Percentiles rank a stretch among this genome's conserved stretches.
phyloP scores from a whole-genome alignment of 2,888 invertebrate genomes.

The Laothoe populi region DNA sequence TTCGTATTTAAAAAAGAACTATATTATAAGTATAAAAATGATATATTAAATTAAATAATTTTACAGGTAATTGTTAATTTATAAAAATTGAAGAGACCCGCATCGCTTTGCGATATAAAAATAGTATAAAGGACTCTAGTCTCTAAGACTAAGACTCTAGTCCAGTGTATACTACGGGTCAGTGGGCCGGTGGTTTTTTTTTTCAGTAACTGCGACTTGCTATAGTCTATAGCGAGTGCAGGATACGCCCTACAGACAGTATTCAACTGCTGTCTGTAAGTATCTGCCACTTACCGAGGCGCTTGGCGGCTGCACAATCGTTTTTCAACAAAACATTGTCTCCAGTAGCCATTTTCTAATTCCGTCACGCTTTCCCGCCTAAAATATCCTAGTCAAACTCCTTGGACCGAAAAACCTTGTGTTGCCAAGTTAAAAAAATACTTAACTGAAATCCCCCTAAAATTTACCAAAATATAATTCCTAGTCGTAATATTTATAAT shows the following conservation, averaged over 20 bases:
- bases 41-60: slow-evolving; percentile 48
- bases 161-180: slow-evolving; percentile 77
- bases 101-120: slow-evolving; percentile 64
- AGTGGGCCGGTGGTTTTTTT: slow-evolving; percentile 69
- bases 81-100: slow-evolving; percentile 61
- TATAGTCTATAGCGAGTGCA: slow-evolving; percentile 45
- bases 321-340: slow-evolving; percentile 83
- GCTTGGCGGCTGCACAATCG: slow-evolving; percentile 75
- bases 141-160: too few relatives aligned
- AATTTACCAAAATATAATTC: not conserved
- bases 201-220: slow-evolving; percentile 57
- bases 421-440: not conserved
- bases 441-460: not conserved
- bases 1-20: too few relatives aligned
- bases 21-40: slow-evolving; percentile 11
- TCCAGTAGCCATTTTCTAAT: slow-evolving; percentile 62
- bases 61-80: slow-evolving; percentile 67
- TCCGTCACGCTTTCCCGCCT: slow-evolving; percentile 32
- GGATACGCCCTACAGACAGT: slow-evolving; percentile 66
- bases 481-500: not conserved
- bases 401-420: not conserved
- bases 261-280: slow-evolving; percentile 77
- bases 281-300: slow-evolving; percentile 68
- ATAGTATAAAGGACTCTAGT: slow-evolving; percentile 78
- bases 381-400: not conserved